Base-by-base conservation (phyloP, 2,888 invertebrate genomes). In the Apamea anceps region DNA sequence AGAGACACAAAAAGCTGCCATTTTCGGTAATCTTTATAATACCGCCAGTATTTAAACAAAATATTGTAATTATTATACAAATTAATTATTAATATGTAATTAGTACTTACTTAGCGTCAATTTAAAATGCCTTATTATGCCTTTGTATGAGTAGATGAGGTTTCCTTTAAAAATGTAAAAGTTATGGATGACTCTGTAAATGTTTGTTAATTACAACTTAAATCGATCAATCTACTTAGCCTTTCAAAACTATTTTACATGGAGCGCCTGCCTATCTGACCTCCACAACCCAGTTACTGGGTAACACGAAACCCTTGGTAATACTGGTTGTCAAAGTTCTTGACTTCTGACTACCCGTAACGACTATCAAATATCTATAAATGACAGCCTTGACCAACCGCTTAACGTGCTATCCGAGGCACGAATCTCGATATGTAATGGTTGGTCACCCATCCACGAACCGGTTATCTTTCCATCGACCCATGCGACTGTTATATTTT, bases 61-160 rank as follows among this genome's bases (percentile, higher is more conserved):
- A 84, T 75, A 84, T 72, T 83, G 60, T 84, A 78, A 84, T 81
- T 77, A 73, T 51, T 77, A 77, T 68, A 73, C 21, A 72, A 66
- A 15, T 63, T 70, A 48, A 57, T 75, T 66, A 73, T 72, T 5
- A 60, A 25, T 68, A 63, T 32, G 45, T 82, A 80, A 70, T 66
- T 75, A 77, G 74, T 77, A 65, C 37, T 65, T 72, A 73, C 2
- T 60, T 85, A 72, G 70, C 76, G 85, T 85, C 85, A 85, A 85
- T 85, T 72, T 42, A 21, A 67, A 75, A 85, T 79, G 85, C 85
- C 85, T 85, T 85, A 84, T 21, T 13, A 82, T 57, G 85, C 82
- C 73, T 85, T 77, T 45, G 25, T 75, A 57, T 57, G n/a, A 13
- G 12, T 75, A 54, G 13, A 25, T 28, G 0, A n/a, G 0, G 21